Base-by-base conservation (phyloP, 2,888 invertebrate genomes). In the Sminthurides aquaticus region DNA sequence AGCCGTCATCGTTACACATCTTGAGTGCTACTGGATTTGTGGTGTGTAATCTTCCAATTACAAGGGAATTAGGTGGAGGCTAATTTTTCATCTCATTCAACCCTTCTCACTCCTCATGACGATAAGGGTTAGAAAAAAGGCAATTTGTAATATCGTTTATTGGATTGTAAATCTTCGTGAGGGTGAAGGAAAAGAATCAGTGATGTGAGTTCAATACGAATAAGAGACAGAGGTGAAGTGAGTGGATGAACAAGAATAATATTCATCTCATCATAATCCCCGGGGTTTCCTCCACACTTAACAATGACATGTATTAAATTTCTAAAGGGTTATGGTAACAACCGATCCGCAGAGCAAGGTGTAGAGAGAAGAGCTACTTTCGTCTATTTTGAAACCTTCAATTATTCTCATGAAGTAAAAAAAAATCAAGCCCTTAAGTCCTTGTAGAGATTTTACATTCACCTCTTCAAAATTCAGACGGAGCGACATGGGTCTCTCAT, bases 1-100 rank as follows among this genome's bases (percentile, higher is more conserved):
- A 67, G 67, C 59, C 64, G 64, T 48, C 55, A 52, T 63, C 60
- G 67, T 67, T 67, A 67, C 62, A 58, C 55, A 55, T 63, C 60
- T 54, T 22, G 18, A 5, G 28, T 20, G 71, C 71, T 71, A 69
- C 71, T 69, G 71, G 67, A 60, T 61, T 68, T 67, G 62, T 62
- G 43, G 27, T 67, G 52, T 68, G 67, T 72, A 72, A 70, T 70
- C 69, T 67, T 69, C 68, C 69, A 72, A 70, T 72, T 72, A 69
- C 70, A 67, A 54, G 52, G 49, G 60, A 64, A 70, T 70, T 66
- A 67, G 61, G 60, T 60, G 49, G 55, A 66, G 49, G 43, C 49
- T 60, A 58, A 62, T 66, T 63, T 63, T 56, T 63, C 62, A 64
- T 64, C 43, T 54, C 43, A 60, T 59, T 43, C 55, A 29, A 25